Percentiles rank a stretch among this genome's conserved stretches.
Conservation (phyloP, 2,113 vertebrate species). For the Dicaeum eximium region DNA sequence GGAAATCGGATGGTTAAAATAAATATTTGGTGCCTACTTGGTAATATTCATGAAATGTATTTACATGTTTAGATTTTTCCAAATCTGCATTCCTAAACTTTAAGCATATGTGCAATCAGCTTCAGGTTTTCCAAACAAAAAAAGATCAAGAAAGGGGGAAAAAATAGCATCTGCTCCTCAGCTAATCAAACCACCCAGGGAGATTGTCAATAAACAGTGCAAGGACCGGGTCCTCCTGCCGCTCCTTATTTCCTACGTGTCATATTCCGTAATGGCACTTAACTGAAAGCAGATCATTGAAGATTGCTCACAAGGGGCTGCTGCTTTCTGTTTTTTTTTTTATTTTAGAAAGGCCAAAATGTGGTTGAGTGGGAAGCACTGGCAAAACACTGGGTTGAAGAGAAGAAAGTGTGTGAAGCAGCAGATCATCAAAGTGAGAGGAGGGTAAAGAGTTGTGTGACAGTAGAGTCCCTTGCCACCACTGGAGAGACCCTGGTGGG, state of each 20-base stretch:
- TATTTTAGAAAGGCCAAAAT: background rate
- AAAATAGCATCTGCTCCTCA: slow-evolving; percentile 45
- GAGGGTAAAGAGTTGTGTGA: background rate
- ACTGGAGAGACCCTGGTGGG: background rate
- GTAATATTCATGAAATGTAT: slow-evolving; percentile 58
- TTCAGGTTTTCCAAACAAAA: slow-evolving; percentile 51
- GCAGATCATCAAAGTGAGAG: background rate
- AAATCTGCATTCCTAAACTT: slow-evolving; percentile 59
- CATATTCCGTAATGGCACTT: background rate
- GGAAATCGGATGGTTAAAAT: slow-evolving; percentile 21
- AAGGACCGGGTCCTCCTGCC: background rate
- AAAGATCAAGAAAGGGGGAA: background rate
- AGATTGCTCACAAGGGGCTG: background rate
- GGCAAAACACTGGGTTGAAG: background rate
- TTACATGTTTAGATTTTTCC: slow-evolving; percentile 55
- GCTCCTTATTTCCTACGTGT: background rate
- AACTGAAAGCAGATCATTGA: slow-evolving; percentile 30
- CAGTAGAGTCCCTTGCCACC: accelerated
- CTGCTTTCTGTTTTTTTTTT: background rate
- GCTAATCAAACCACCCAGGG: slow-evolving; percentile 54
- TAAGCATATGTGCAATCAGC: slow-evolving; percentile 61
- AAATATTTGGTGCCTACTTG: slow-evolving; percentile 63
- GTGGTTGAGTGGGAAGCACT: background rate
- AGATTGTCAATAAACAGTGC: slow-evolving; percentile 30
- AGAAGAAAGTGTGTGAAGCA: background rate